Evolutionary conservation across 1,140 invertebrate genomes (phyloP).

Genomic region (Drosophila ercepeae): DNA sequence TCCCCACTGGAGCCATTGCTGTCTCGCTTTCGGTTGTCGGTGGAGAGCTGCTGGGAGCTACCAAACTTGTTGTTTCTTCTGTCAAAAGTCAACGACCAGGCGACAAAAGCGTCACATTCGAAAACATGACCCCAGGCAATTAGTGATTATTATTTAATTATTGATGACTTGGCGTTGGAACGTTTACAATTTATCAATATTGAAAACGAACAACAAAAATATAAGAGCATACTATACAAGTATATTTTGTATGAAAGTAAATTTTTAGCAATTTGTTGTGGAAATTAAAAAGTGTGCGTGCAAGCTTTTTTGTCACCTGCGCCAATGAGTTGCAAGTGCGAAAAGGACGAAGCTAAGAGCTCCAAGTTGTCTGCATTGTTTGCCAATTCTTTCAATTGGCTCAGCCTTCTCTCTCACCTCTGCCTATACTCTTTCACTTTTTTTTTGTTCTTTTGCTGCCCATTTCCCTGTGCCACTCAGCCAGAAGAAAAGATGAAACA

Average conservation of each 20-base stretch:
- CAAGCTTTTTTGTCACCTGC: slow-evolving; percentile 17
- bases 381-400: slow-evolving; percentile 28
- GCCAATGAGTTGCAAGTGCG: neutral
- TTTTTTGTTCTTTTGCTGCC: slow-evolving; percentile 29
- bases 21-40: neutral
- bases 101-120: slow-evolving; percentile 41
- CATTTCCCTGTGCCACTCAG: slow-evolving; percentile 39
- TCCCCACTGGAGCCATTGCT: slow-evolving; percentile 3
- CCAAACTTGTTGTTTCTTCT: slow-evolving; percentile 14
- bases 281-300: too few species aligned
- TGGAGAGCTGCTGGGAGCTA: slow-evolving; percentile 1
- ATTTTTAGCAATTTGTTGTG: too few species aligned
- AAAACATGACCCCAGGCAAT: neutral
- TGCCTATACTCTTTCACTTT: too few species aligned
- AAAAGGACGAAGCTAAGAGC: slow-evolving; percentile 27
- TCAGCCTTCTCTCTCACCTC: neutral
- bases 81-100: slow-evolving; percentile 58
- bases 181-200: too few species aligned
- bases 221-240: neutral
- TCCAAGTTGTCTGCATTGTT: slow-evolving; percentile 19
- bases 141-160: neutral
- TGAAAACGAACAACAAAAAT: too few species aligned
- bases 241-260: too few species aligned
- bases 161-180: neutral
- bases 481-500: neutral